phyloP scores from a whole-genome alignment of 2,888 invertebrate species.

The Nephrotoma flavescens region DNA sequence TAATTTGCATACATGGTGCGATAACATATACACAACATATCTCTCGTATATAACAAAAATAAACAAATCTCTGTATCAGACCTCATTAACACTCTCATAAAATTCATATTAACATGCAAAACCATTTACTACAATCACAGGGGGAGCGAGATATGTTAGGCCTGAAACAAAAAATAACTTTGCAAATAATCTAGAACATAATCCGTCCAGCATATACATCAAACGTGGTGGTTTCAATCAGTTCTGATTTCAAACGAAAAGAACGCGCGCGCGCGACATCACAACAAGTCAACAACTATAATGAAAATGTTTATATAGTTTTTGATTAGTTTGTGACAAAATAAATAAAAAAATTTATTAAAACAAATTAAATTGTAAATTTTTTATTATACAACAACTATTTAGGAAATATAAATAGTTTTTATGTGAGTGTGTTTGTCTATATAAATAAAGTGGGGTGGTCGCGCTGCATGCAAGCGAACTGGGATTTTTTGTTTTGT shows the following conservation, averaged over 20 bases:
- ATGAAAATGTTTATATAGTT: not conserved
- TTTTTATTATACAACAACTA: not conserved
- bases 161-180: not conserved
- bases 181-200: too few relatives aligned
- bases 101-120: not conserved
- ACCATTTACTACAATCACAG: not conserved
- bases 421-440: too few relatives aligned
- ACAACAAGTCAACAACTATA: not conserved
- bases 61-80: not conserved
- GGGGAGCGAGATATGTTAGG: not conserved
- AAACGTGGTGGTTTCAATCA: not conserved
- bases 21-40: not conserved
- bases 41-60: not conserved
- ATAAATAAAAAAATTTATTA: not conserved
- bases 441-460: not conserved
- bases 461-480: not conserved
- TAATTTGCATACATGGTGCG: not conserved
- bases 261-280: not conserved
- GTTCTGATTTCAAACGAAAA: not conserved
- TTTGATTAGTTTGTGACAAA: not conserved
- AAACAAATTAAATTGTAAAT: not conserved
- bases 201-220: not conserved
- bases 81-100: not conserved
- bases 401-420: not conserved
- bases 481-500: not conserved